phyloP scores from a whole-genome alignment of 1,140 invertebrate species.

The Linepithema humile region DNA sequence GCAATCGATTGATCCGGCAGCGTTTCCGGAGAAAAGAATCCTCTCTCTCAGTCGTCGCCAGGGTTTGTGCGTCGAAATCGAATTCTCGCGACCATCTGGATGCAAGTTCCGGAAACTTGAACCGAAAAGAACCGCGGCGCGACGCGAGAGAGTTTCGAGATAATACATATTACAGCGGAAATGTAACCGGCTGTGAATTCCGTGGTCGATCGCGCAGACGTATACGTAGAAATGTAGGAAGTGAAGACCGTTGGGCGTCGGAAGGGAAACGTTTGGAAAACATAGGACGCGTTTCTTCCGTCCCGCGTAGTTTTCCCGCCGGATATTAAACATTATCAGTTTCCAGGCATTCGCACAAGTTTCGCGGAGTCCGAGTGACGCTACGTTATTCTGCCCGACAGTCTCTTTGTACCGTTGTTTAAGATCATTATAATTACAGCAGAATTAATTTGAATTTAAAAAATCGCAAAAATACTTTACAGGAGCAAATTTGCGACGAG shows the following conservation, averaged over 20 bases:
- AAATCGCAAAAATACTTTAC: background rate
- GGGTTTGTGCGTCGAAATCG: conserved; percentile 27
- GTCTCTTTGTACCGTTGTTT: no score
- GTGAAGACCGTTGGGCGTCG: background rate
- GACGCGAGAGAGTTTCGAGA: background rate
- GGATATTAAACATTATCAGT: conserved; percentile 12
- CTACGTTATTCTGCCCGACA: conserved; percentile 13
- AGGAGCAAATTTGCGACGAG: background rate
- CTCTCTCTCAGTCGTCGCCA: background rate
- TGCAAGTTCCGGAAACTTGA: conserved; percentile 23
- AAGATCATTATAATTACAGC: no score
- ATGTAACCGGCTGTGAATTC: no score
- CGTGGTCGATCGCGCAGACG: background rate
- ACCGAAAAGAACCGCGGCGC: background rate
- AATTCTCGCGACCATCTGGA: conserved; percentile 30
- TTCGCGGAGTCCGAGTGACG: background rate
- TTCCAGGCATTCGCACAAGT: background rate
- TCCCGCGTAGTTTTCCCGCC: conserved; percentile 22
- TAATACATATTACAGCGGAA: conserved; percentile 43
- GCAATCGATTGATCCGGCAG: background rate
- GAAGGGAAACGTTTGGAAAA: background rate
- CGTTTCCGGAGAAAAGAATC: background rate
- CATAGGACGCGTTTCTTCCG: conserved; percentile 1
- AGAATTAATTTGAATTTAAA: no score
- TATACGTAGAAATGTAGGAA: background rate